Evolutionary conservation across 2,797 vertebrate species (phyloP), one percentile per base, ranked within the genome.

Genomic region (Xyrichtys novacula): DNA sequence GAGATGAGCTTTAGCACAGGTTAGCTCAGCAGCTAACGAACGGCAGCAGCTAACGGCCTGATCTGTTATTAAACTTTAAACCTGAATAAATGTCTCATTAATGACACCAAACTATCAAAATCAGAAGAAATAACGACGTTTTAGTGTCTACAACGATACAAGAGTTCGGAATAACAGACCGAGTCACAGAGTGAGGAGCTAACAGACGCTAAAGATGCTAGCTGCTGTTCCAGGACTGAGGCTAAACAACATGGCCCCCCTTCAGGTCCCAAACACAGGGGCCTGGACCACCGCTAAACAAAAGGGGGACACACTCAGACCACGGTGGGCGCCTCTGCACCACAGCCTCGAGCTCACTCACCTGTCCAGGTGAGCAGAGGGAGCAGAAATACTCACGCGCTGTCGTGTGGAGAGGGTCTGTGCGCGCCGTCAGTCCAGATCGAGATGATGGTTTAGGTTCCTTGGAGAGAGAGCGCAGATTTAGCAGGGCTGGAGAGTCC

Each of bases 181-280:
- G n/a, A n/a, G n/a, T n/a, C n/a, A n/a, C n/a, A n/a, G n/a, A n/a
- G n/a, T n/a, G n/a, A n/a, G n/a, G 36, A 54, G 68, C 56, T 77
- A 83, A 73, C 74, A 49, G n/a, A 29, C 56, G 80, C 75, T 80
- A 80, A 71, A n/a, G n/a, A 71, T 69, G 74, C 69, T 63, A 81
- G 80, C 62, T 74, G 79, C 60, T 90, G 86, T 80, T 89, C 78
- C n/a, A n/a, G n/a, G n/a, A n/a, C 64, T 76, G 76, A 52, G 81
- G 85, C 88, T 90, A 69, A 91, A 93, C 90, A 94, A 94, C 93
- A 94, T 93, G 93, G 92, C 92, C 93, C 92, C 93, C 90, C 91
- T 92, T 89, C 90, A 91, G 87, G 90, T 89, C 59, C 88, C 92
- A 92, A 92, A 93, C 91, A 93, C 64, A 90, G 88, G 90, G 93